These are phyloP conservation scores for Phrynocephalus forsythii DNA, from an alignment of 2,797 vertebrate genomes.

Conservation along the genomic window DNA sequence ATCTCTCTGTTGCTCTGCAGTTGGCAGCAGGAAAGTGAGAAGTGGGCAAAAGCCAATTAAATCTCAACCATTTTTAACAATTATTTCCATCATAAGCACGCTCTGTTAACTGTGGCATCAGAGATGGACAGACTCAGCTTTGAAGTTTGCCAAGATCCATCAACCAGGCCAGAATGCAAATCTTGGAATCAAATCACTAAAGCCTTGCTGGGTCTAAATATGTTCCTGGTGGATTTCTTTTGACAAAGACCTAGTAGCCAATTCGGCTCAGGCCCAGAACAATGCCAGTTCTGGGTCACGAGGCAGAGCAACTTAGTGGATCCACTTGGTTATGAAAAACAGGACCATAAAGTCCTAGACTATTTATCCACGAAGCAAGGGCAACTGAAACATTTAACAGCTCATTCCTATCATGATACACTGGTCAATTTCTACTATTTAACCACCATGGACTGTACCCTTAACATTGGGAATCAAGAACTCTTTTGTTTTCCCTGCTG, in stretches of 20 bases:
- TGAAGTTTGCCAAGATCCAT: not conserved
- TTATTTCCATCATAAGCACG: constrained; percentile 8
- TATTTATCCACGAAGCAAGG: not conserved
- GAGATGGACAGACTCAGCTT: not conserved
- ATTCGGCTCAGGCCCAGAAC: not conserved
- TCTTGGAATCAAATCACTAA: constrained; percentile 9
- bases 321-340: not conserved
- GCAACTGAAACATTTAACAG: not conserved
- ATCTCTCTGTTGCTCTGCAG: constrained; percentile 47
- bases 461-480: not conserved
- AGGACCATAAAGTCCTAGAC: not conserved
- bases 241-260: not conserved
- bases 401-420: not conserved
- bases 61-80: constrained; percentile 39
- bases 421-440: not conserved
- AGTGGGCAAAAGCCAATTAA: constrained; percentile 17
- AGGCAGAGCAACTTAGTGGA: not conserved
- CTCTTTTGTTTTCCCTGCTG: not conserved
- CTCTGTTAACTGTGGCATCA: constrained; percentile 16
- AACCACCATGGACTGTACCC: not conserved
- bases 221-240: not conserved
- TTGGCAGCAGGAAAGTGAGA: constrained; percentile 47
- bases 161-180: not conserved
- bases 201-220: not conserved
- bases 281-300: not conserved